Base-by-base conservation (phyloP, 2,797 vertebrate genomes). In the Harpagifer antarcticus region DNA sequence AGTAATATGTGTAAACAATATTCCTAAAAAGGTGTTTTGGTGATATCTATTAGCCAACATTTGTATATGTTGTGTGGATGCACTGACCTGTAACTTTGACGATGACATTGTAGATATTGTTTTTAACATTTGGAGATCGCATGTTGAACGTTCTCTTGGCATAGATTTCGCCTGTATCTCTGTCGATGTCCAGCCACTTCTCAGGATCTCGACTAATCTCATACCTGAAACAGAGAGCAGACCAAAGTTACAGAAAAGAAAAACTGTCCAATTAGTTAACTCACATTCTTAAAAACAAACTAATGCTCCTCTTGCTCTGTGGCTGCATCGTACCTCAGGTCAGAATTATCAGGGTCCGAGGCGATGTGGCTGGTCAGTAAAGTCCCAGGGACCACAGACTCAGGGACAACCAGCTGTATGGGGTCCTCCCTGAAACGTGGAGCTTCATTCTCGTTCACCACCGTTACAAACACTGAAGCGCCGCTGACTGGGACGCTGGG, bases 381-480 rank as follows among this genome's bases (percentile, higher is more conserved):
- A 2, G 96, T 97, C 5, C 96, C 96, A 0, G 96, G 94, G 1
- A 71, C 72, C 0, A 92, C 91, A 0, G 97, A 97, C 86, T 99
- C 98, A 0, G 92, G 92, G 55, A 97, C 94, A 3, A 92, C 90
- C 44, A 97, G 93, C 58, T 88, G 37, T 68, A 96, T 96, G 0
- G 97, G 97, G 87, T 97, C 94, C 23, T 95, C 91, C 0, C 68
- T 92, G 88, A 99, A 99, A 76, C 82, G 50, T 0, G 98, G 98
- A 0, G 96, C 92, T 84, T 99, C 98, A 0, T 99, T 99, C 75
- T 96, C 86, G 0, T 99, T 97, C 56, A 84, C 78, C 9, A 98
- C 96, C 0, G 55, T 87, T 80, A 99, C 89, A 1, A 65, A 79
- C 70, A 99, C 94, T 0, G 84, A 93, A 17, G 97, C 96, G 9